Conservation (phyloP, 2,888 invertebrate genomes). For the Xestia sexstrigata region DNA sequence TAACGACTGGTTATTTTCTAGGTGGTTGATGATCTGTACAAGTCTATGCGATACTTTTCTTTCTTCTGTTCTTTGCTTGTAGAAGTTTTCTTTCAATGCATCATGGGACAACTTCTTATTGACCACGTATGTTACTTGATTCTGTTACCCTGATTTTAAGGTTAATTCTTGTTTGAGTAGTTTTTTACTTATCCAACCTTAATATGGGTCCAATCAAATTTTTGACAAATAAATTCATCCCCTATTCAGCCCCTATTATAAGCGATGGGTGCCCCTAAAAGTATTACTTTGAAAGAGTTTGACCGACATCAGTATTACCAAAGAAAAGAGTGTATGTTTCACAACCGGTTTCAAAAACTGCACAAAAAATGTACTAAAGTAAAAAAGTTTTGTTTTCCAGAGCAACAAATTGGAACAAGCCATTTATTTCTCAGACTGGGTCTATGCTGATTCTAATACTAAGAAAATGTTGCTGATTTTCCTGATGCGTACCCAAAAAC, state of each 20-base stretch:
- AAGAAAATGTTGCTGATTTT: constrained; percentile 80
- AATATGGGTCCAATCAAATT: too few relatives aligned
- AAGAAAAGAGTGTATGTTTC: neutral
- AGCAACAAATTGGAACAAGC: constrained; percentile 77
- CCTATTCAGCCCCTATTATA: too few relatives aligned
- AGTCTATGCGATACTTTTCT: constrained; percentile 81
- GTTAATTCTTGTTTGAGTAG: too few relatives aligned
- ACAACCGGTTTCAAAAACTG: neutral
- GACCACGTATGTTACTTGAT: constrained; percentile 77
- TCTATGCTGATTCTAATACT: constrained; percentile 75
- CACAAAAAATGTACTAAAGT: neutral
- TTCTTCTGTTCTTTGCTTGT: constrained; percentile 81
- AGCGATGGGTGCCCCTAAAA: neutral
- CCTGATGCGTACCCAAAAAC: constrained; percentile 80
- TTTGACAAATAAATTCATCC: too few relatives aligned
- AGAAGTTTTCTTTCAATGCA: constrained; percentile 81
- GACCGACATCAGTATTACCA: neutral
- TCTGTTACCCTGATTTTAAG: neutral
- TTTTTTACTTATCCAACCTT: too few relatives aligned
- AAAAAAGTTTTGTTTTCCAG: constrained; percentile 70
- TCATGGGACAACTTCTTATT: constrained; percentile 83
- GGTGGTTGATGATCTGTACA: constrained; percentile 82
- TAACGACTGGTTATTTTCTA: constrained; percentile 63
- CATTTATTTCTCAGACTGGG: constrained; percentile 82
- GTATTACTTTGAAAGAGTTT: neutral